Evolutionary conservation across 2,888 invertebrate genomes (phyloP).

Genomic region (Dasypolia templi): DNA sequence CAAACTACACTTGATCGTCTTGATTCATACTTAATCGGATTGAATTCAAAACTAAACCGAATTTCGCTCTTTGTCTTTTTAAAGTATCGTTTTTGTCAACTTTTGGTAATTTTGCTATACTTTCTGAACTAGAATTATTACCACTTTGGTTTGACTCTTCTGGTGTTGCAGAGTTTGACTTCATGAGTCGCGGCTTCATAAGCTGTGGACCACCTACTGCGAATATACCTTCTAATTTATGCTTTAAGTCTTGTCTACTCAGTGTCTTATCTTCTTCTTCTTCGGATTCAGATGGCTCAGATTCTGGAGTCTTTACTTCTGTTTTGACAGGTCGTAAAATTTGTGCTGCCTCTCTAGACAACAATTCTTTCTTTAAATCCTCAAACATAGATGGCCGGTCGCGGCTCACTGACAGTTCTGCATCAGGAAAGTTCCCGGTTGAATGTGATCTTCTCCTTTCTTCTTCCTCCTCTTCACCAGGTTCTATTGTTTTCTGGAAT

Average conservation of each 20-base stretch:
- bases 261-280: conserved; percentile 77
- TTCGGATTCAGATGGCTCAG: conserved; percentile 64
- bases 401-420: conserved; percentile 68
- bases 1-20: conserved; percentile 79
- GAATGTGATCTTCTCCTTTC: conserved; percentile 82
- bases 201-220: conserved; percentile 81
- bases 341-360: conserved; percentile 74
- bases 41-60: conserved; percentile 85
- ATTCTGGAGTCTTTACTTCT: conserved; percentile 67
- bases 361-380: conserved; percentile 84
- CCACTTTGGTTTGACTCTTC: conserved; percentile 83
- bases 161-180: conserved; percentile 83
- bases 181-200: conserved; percentile 80
- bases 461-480: conserved; percentile 75
- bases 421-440: conserved; percentile 79
- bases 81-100: conserved; percentile 87
- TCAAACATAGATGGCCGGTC: conserved; percentile 77
- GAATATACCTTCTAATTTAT: conserved; percentile 85
- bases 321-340: conserved; percentile 76
- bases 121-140: conserved; percentile 79
- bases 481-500: conserved; percentile 80
- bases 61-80: conserved; percentile 85
- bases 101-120: conserved; percentile 81
- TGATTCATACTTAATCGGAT: conserved; percentile 82
- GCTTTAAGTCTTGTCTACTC: conserved; percentile 83